phyloP scores from a whole-genome alignment of 1,140 invertebrate species.

The Megalopta genalis region DNA sequence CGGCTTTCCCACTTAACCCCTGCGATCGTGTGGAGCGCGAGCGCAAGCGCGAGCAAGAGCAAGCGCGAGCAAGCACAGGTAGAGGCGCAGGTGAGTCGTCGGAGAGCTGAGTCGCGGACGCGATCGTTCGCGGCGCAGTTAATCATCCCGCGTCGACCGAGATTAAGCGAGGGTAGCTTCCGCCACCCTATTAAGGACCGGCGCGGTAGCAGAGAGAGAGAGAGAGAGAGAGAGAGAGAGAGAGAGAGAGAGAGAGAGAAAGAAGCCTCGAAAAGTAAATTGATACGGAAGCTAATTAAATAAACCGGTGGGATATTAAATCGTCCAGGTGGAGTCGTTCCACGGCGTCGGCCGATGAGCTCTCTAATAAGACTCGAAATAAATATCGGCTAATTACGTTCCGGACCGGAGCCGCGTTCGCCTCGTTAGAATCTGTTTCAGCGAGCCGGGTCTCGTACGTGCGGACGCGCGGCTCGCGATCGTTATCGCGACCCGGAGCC shows the following conservation, averaged over 20 bases:
- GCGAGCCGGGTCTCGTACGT: background rate
- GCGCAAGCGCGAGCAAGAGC: no score
- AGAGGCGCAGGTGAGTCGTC: conserved; percentile 47
- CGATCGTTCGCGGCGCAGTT: conserved; percentile 48
- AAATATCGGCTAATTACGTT: conserved; percentile 30
- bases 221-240: no score
- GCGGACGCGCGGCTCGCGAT: background rate
- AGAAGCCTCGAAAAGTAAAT: conserved; percentile 52
- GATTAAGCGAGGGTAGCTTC: conserved; percentile 54
- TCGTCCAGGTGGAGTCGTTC: conserved; percentile 24
- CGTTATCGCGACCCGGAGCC: background rate
- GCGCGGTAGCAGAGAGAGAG: conserved; percentile 37
- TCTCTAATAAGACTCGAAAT: background rate
- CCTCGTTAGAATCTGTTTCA: conserved; percentile 22
- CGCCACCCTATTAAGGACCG: conserved; percentile 52
- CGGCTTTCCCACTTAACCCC: conserved; percentile 57
- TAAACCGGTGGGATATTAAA: conserved; percentile 55
- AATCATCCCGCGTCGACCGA: conserved; percentile 60
- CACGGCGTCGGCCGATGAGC: background rate
- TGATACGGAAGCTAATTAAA: conserved; percentile 57
- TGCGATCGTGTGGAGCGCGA: conserved; percentile 24
- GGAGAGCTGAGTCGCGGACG: conserved; percentile 2
- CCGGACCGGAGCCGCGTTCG: background rate
- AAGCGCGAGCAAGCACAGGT: no score
- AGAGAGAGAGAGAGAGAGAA: background rate